A percentile compares a stretch with the other conserved stretches of the same genome.
These are phyloP conservation scores for Willowsia nigromaculata DNA, from an alignment of 2,888 invertebrate genomes.

Conservation along the genomic window DNA sequence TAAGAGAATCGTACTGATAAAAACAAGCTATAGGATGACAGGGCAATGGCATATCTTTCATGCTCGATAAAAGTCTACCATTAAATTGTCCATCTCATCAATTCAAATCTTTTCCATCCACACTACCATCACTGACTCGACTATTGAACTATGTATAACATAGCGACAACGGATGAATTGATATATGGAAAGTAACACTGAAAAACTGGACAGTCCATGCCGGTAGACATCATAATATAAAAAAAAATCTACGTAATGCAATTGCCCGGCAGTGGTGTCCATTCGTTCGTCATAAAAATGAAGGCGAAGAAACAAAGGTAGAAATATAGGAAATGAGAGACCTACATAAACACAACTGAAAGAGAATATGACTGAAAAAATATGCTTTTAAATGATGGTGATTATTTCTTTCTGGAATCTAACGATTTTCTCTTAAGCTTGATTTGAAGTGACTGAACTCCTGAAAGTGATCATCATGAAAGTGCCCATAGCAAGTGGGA, in stretches of 20 bases:
- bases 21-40: conserved; percentile 45
- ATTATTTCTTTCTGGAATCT: conserved; percentile 29
- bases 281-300: conserved; percentile 9
- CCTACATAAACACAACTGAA: background rate
- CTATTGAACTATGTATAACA: background rate
- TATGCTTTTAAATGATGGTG: conserved; percentile 4
- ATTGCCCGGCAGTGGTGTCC: background rate
- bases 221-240: conserved; percentile 1
- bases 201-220: conserved; percentile 33
- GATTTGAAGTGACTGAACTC: conserved; percentile 28
- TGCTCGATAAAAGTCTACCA: conserved; percentile 21
- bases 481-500: conserved; percentile 36
- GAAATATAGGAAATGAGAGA: background rate
- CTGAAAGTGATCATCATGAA: conserved; percentile 6
- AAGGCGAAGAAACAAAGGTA: background rate
- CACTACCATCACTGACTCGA: background rate
- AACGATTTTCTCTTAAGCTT: conserved; percentile 24
- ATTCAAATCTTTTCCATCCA: background rate
- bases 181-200: background rate
- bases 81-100: conserved; percentile 21
- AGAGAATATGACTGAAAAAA: background rate
- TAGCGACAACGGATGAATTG: too few species aligned
- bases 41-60: conserved; percentile 45
- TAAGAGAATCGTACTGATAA: background rate
- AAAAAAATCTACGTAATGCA: background rate